phyloP scores from a whole-genome alignment of 1,140 invertebrate genomes.

The Zaprionus inermis region DNA sequence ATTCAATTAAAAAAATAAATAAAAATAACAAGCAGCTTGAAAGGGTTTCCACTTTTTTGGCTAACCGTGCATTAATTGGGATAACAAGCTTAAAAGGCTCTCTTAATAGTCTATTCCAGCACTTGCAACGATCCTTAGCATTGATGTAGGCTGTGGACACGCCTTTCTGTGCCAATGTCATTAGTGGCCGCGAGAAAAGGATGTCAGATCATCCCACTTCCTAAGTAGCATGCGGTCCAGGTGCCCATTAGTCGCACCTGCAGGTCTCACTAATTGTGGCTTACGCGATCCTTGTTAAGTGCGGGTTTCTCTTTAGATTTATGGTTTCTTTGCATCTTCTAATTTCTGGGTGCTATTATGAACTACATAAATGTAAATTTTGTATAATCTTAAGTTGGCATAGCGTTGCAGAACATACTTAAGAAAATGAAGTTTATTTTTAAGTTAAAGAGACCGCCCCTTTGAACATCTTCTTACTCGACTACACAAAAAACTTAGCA shows the following conservation, averaged over 20 bases:
- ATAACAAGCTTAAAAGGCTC: not conserved
- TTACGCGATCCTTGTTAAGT: not conserved
- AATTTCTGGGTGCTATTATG: not conserved
- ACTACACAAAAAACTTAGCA: not conserved
- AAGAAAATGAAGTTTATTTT: not conserved
- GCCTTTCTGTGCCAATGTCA: not conserved
- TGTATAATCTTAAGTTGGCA: too few relatives aligned
- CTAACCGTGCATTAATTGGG: not conserved
- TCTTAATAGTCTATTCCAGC: not conserved
- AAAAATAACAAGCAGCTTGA: not conserved
- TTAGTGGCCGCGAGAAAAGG: not conserved
- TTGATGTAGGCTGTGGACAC: not conserved
- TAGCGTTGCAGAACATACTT: not conserved
- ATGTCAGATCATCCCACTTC: constrained; percentile 1
- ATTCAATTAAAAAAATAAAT: not conserved
- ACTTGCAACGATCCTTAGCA: not conserved
- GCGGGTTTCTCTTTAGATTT: not conserved
- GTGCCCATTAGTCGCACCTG: not conserved
- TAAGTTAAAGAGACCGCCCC: not conserved
- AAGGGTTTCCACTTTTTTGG: not conserved
- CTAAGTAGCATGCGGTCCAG: not conserved
- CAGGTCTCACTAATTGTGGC: constrained; percentile 1
- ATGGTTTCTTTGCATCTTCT: not conserved
- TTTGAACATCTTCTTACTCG: not conserved
- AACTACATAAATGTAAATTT: not conserved